phyloP scores from a whole-genome alignment of 2,888 invertebrate species.

The Cerceris rybyensis region DNA sequence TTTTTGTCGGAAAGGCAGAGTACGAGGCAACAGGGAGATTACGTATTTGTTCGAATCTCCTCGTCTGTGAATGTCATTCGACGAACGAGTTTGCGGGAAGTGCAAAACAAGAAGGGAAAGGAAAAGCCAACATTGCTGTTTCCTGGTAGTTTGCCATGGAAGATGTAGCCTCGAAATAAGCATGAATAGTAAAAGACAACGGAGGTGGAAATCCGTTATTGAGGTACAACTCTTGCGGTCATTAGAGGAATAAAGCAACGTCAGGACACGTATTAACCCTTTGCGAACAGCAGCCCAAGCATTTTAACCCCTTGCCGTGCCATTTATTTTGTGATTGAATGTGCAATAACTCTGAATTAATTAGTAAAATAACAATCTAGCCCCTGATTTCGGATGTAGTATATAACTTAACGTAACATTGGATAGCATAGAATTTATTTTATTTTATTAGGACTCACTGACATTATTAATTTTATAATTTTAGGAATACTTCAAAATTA shows the following conservation, averaged over 20 bases:
- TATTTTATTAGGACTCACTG: too few species aligned
- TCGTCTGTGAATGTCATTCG: conserved; percentile 20
- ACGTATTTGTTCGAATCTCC: background rate
- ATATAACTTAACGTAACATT: too few species aligned
- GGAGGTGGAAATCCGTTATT: background rate
- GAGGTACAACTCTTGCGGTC: background rate
- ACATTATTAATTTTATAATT: too few species aligned
- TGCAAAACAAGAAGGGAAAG: conserved; percentile 10
- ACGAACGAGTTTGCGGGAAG: conserved; percentile 25
- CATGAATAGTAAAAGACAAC: background rate
- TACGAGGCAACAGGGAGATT: background rate
- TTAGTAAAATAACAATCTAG: too few species aligned
- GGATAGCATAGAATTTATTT: too few species aligned
- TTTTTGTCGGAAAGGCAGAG: too few species aligned
- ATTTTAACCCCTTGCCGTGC: too few species aligned
- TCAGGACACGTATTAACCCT: background rate
- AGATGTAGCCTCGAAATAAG: background rate
- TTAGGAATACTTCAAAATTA: too few species aligned
- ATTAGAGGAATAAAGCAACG: background rate
- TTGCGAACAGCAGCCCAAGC: too few species aligned
- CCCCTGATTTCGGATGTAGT: too few species aligned
- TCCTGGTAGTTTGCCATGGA: background rate
- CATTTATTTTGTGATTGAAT: too few species aligned
- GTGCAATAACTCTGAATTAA: too few species aligned
- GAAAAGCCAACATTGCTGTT: background rate